phyloP scores from a whole-genome alignment of 1,140 invertebrate genomes.

The Mylabris phalerata region DNA sequence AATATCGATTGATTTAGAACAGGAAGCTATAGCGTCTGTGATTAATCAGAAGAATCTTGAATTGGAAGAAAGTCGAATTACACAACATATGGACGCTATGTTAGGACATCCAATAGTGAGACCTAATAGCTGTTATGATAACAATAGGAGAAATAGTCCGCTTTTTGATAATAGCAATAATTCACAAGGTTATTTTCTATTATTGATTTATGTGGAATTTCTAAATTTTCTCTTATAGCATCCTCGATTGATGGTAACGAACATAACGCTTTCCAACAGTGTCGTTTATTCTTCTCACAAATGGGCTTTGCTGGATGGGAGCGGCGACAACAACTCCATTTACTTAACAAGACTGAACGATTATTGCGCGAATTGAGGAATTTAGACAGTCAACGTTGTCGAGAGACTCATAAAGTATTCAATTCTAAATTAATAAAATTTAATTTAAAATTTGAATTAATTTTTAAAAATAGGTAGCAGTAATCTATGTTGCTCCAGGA shows the following conservation, averaged over 20 bases:
- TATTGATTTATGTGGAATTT: not conserved
- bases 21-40: slow-evolving; percentile 77
- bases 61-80: slow-evolving; percentile 48
- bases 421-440: not conserved
- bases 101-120: slow-evolving; percentile 28
- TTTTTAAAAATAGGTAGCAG: slow-evolving; percentile 52
- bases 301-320: slow-evolving; percentile 87
- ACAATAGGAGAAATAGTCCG: not conserved
- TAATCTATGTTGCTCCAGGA: slow-evolving; percentile 94
- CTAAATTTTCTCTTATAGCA: slow-evolving; percentile 19
- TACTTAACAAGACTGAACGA: slow-evolving; percentile 85
- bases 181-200: not conserved
- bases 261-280: slow-evolving; percentile 70
- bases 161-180: slow-evolving; percentile 6
- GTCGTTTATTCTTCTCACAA: slow-evolving; percentile 82
- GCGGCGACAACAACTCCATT: slow-evolving; percentile 73
- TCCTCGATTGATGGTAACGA: slow-evolving; percentile 20
- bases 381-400: slow-evolving; percentile 82
- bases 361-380: slow-evolving; percentile 86
- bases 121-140: slow-evolving; percentile 22
- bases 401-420: slow-evolving; percentile 94
- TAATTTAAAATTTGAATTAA: no score
- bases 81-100: slow-evolving; percentile 31
- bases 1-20: slow-evolving; percentile 61
- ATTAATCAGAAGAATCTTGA: slow-evolving; percentile 73